Base-by-base conservation (phyloP, 2,888 invertebrate genomes). In the Oligia latruncula region DNA sequence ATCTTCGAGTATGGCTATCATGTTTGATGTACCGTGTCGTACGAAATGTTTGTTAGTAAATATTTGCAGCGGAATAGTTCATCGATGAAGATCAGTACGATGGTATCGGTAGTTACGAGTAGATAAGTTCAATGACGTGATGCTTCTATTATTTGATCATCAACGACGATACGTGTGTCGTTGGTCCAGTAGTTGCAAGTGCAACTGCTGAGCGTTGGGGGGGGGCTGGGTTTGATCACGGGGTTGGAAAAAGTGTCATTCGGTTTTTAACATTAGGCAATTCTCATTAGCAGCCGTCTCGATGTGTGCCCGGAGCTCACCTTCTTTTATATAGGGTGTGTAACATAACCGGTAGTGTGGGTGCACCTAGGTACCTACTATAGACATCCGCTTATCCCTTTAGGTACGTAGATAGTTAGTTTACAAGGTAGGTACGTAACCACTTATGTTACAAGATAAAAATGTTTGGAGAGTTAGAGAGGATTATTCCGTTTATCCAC, bases 11-110 rank as follows among this genome's bases (percentile, higher is more conserved):
- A 70, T 72, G 80, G n/a, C 74, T 82, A 77, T 70, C 55, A 79
- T 85, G 83, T 87, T 87, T 83, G 77, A 81, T 80, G 81, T 87
- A 71, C 85, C 84, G 70, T 83, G 70, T 81, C 75, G 62, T 64
- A 40, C 11, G 64, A 43, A 82, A 68, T 70, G 70, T 82, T 85
- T 85, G 80, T 64, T 74, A 2, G 81, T 72, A 81, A 81, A 83
- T 78, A 77, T 83, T 80, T 60, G 46, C 1, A 46, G 62, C 5
- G n/a, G n/a, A 74, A 55, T 5, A 65, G 15, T 62, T 46, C 62
- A 55, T 35, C 9, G 13, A 55, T 17, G 40, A 77, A 55, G 40
- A 55, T 40, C 15, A 20, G 20, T 46, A 13, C 60, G 58, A 17
- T 17, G 17, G 4, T 20, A 46, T 58, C 29, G 29, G 23, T 70